Conservation (phyloP, 2,113 vertebrate genomes). For the Apodemus sylvaticus region DNA sequence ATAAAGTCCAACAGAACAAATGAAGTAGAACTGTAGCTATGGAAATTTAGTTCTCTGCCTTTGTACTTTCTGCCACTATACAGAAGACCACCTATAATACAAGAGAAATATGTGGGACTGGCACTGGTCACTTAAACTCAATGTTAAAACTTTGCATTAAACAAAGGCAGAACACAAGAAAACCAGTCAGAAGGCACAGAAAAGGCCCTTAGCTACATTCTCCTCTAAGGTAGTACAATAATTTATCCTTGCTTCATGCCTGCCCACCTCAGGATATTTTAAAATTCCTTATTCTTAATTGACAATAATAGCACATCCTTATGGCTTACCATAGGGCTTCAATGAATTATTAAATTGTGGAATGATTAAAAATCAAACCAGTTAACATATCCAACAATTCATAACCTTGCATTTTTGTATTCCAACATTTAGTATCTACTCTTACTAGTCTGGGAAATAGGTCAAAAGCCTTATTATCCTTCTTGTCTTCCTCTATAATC, state of each 20-base stretch:
- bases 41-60: not conserved
- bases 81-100: not conserved
- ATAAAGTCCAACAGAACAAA: conserved; percentile 1
- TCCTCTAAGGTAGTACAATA: not conserved
- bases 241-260: not conserved
- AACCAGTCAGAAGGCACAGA: not conserved
- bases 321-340: not conserved
- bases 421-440: not conserved
- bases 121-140: not conserved
- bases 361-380: not conserved
- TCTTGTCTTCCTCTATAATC: not conserved
- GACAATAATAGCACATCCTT: not conserved
- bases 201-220: not conserved
- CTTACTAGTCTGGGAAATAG: not conserved
- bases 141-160: not conserved
- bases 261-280: not conserved
- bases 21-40: not conserved
- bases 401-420: not conserved
- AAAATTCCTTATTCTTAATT: not conserved
- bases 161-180: conserved; percentile 1
- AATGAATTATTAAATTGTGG: not conserved
- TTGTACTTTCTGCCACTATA: conserved; percentile 17
- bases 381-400: not conserved
- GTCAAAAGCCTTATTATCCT: not conserved
- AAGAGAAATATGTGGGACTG: not conserved